A percentile compares a stretch with the other conserved stretches of the same genome.
Conservation (phyloP, 2,113 vertebrate species). For the Cyrtonyx montezumae region DNA sequence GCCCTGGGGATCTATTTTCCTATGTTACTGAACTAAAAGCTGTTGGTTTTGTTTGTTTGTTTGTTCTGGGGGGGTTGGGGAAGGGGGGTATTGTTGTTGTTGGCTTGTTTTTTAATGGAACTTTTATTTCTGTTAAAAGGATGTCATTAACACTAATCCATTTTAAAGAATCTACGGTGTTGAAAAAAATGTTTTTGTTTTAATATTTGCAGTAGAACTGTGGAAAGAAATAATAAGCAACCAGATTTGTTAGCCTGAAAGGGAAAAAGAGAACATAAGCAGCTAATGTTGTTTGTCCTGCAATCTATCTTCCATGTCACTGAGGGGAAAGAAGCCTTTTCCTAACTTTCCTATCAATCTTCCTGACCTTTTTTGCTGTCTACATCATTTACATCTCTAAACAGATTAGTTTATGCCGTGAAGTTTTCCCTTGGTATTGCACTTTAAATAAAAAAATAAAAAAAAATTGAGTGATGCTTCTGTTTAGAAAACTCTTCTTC, state of each 20-base stretch:
- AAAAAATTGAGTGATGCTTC: background rate
- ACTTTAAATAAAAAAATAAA: background rate
- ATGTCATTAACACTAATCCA: background rate
- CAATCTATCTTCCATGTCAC: constrained; percentile 60
- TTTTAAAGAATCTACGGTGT: background rate
- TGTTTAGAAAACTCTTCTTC: background rate
- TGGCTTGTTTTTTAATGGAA: background rate
- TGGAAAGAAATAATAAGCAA: constrained; percentile 14
- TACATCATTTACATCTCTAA: constrained; percentile 41
- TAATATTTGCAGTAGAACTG: background rate
- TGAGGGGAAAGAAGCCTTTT: constrained; percentile 30
- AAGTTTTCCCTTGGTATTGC: background rate
- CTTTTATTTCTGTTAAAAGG: constrained; percentile 15
- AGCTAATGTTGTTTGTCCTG: constrained; percentile 52
- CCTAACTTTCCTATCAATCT: constrained; percentile 52
- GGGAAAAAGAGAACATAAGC: constrained; percentile 22
- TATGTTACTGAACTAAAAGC: background rate
- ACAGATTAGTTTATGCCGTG: background rate
- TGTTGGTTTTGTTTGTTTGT: background rate
- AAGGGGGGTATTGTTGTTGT: background rate
- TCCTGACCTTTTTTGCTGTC: constrained; percentile 30
- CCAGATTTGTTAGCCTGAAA: constrained; percentile 51
- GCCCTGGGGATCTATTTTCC: background rate
- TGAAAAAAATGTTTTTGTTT: background rate
- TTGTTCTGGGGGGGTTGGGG: too few species aligned